Conservation (phyloP, 2,113 vertebrate genomes). For the Ageneiosus marmoratus region DNA sequence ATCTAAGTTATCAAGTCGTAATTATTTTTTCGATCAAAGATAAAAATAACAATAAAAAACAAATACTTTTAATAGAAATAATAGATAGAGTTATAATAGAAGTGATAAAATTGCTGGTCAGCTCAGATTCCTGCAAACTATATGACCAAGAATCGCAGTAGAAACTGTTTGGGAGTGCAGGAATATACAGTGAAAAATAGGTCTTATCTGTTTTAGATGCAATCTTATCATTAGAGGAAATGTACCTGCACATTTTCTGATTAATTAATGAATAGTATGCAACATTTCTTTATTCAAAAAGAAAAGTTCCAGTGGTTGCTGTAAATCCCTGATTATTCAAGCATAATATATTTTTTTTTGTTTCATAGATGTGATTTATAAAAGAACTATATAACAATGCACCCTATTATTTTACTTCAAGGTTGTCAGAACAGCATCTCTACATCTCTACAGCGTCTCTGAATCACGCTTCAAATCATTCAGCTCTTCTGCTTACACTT, state of each 20-base stretch:
- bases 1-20: no score
- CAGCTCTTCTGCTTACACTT: not conserved
- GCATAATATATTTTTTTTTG: no score
- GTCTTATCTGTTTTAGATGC: not conserved
- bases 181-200: not conserved
- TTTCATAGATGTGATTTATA: no score
- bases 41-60: not conserved
- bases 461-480: not conserved
- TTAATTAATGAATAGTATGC: not conserved
- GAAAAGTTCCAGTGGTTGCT: no score
- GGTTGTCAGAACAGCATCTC: not conserved
- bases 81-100: no score
- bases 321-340: no score
- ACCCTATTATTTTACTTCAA: not conserved
- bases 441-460: not conserved
- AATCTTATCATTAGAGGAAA: not conserved
- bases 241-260: not conserved
- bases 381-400: not conserved
- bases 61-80: not conserved
- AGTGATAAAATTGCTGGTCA: not conserved
- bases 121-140: not conserved
- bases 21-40: no score
- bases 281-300: no score
- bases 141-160: not conserved
- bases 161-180: not conserved